These are phyloP conservation scores for Osmoderma eremita DNA, from an alignment of 2,888 invertebrate genomes.

Conservation along the genomic window DNA sequence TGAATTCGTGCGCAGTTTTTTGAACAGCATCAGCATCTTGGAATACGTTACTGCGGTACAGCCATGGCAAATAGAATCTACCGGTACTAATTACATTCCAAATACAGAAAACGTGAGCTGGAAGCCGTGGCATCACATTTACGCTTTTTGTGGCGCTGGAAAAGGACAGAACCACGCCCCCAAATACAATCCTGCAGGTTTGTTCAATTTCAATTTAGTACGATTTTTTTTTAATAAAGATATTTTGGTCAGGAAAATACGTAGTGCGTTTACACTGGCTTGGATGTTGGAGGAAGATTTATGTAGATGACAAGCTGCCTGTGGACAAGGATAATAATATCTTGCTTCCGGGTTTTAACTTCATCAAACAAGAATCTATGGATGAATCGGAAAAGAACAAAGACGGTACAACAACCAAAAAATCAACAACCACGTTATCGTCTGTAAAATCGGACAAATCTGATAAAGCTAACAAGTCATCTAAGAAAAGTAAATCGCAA, in stretches of 20 bases:
- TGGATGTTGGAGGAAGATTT: constrained; percentile 65
- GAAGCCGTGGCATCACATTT: constrained; percentile 65
- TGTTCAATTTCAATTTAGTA: background rate
- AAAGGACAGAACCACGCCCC: constrained; percentile 60
- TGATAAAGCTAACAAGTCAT: constrained; percentile 18
- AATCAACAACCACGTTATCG: background rate
- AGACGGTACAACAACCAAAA: background rate
- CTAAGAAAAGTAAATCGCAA: constrained; percentile 3
- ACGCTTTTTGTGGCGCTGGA: constrained; percentile 62
- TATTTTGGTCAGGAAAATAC: constrained; percentile 62
- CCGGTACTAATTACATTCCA: constrained; percentile 55
- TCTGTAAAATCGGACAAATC: constrained; percentile 3
- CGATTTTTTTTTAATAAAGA: background rate
- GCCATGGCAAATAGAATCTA: constrained; percentile 58
- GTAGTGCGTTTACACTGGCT: constrained; percentile 64
- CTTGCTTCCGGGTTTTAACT: constrained; percentile 58
- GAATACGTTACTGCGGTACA: constrained; percentile 59
- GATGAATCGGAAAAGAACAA: background rate
- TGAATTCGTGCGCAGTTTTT: constrained; percentile 61
- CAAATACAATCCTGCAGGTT: constrained; percentile 59
- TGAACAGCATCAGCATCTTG: constrained; percentile 60
- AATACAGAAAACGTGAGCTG: constrained; percentile 56
- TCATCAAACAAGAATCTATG: background rate
- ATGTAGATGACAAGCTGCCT: constrained; percentile 65
- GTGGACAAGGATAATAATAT: constrained; percentile 57